These are phyloP conservation scores for Epinephelus awoara DNA, from an alignment of 2,797 vertebrate genomes.

Conservation along the genomic window DNA sequence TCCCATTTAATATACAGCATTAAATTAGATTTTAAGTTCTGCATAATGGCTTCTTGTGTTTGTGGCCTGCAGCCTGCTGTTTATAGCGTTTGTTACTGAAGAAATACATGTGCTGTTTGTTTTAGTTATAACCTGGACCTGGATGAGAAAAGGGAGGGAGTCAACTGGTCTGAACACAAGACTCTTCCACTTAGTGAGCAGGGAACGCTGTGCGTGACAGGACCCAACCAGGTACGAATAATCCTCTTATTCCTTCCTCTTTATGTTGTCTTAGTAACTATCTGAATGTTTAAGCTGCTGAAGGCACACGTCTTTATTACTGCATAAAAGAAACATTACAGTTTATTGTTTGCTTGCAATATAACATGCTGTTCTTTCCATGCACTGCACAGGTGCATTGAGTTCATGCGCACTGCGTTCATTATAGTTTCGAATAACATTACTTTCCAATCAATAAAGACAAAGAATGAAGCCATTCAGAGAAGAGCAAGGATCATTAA, in stretches of 20 bases:
- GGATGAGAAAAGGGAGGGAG: conserved; percentile 88
- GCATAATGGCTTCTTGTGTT: conserved; percentile 23
- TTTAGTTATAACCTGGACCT: conserved; percentile 86
- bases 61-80: conserved; percentile 25
- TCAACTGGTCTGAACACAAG: conserved; percentile 90
- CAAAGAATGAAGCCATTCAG: background rate
- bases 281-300: conserved; percentile 2
- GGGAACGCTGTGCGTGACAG: conserved; percentile 81
- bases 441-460: background rate
- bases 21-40: conserved; percentile 35
- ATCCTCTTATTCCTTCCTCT: background rate
- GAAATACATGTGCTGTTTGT: conserved; percentile 38
- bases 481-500: background rate
- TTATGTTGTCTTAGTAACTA: background rate
- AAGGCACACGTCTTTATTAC: background rate
- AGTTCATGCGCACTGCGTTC: background rate
- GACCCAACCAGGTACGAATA: conserved; percentile 85
- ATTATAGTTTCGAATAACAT: background rate
- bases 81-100: conserved; percentile 14
- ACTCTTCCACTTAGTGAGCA: conserved; percentile 84
- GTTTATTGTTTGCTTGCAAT: background rate
- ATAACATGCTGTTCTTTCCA: background rate
- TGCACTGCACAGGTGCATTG: background rate
- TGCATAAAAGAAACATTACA: background rate
- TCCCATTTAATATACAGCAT: conserved; percentile 20